phyloP scores from a whole-genome alignment of 2,888 invertebrate genomes.

The Epistrophe grossulariae region DNA sequence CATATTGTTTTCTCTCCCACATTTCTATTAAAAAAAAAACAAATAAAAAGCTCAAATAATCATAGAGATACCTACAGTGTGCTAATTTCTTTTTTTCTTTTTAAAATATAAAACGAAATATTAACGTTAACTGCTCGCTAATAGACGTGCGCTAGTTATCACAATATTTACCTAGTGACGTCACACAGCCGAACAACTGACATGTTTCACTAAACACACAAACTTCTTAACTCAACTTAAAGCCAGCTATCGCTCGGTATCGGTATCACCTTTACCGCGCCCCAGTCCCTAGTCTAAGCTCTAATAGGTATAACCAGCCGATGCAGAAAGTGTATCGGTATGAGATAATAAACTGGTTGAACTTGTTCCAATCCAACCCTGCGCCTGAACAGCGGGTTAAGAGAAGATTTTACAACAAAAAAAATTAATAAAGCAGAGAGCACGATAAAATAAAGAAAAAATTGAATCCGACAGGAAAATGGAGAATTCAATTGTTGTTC shows the following conservation, averaged over 20 bases:
- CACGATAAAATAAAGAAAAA: constrained; percentile 36
- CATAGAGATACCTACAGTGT: neutral
- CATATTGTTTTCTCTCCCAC: constrained; percentile 28
- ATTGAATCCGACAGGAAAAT: constrained; percentile 36
- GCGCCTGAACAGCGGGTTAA: constrained; percentile 17
- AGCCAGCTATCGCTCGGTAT: constrained; percentile 33
- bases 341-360: constrained; percentile 75
- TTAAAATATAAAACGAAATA: neutral
- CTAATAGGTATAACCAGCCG: constrained; percentile 16
- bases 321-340: constrained; percentile 72
- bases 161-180: constrained; percentile 62
- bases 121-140: constrained; percentile 8
- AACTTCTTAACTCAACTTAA: constrained; percentile 1
- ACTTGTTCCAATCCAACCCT: constrained; percentile 57
- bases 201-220: constrained; percentile 27
- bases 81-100: constrained; percentile 23
- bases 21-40: constrained; percentile 9
- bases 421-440: constrained; percentile 9
- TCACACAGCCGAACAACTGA: constrained; percentile 43
- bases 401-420: constrained; percentile 26
- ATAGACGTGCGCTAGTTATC: constrained; percentile 57
- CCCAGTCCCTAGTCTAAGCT: neutral
- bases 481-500: constrained; percentile 34
- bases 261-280: constrained; percentile 21
- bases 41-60: neutral